Base-by-base conservation (phyloP, 2,113 vertebrate species). In the Circaetus gallicus region DNA sequence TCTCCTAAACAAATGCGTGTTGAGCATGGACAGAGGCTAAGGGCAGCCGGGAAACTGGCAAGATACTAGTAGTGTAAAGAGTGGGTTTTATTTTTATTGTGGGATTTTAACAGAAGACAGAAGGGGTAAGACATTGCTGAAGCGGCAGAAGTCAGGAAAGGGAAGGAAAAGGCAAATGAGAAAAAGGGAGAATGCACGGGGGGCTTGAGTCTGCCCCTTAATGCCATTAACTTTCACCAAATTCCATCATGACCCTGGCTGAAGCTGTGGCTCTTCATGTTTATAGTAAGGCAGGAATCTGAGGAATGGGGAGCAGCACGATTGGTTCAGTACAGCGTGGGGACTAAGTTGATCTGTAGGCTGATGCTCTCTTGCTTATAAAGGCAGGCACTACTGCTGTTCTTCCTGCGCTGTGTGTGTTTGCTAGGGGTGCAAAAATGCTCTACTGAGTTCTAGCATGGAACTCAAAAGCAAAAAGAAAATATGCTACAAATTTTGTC, bases 261-360 rank as follows among this genome's bases (percentile, higher is more conserved):
- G 29, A 83, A 50, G 28, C 20, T 59, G 29, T 45, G 14, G 14
- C 45, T 80, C 17, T 28, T 2, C 2, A 29, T n/a, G 17, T 81
- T 81, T 62, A 24, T 19, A 49, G 62, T 42, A 71, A 82, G 21
- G 13, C 55, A 49, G 56, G 56, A 71, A 50, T 19, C 5, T 82
- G 56, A 81, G 47, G 32, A 76, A 40, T 8, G 11, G 4, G 34
- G 15, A 80, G 25, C 21, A 50, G 17, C 13, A 15, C 2, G 7
- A 10, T 19, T 0, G 0, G 28, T 34, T 79, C 62, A 50, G 8
- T 42, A 50, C 4, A 24, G 7, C 16, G 13, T 6, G 2, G 34
- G 25, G 43, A 59, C 31, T 29, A 40, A 42, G 63, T 83, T 67
- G 25, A 62, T 49, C 42, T 9, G 6, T 25, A 52, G 40, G 36